Evolutionary conservation across 2,113 vertebrate species (phyloP).

Genomic region (Saiga tatarica): DNA sequence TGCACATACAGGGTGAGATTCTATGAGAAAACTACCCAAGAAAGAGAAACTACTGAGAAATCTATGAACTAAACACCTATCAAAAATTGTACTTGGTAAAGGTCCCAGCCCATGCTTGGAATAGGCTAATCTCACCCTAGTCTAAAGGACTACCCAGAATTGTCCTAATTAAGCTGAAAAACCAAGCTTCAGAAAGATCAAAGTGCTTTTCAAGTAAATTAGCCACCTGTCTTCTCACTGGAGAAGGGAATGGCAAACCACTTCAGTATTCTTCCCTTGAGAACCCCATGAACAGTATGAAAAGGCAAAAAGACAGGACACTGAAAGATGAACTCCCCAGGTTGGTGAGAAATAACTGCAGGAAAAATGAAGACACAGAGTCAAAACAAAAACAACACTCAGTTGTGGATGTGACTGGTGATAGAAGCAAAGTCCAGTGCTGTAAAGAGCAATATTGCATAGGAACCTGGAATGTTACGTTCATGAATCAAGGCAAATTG

Average conservation of each 20-base stretch:
- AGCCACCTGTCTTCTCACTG: not conserved
- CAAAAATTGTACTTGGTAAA: not conserved
- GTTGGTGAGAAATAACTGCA: not conserved
- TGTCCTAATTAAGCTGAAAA: not conserved
- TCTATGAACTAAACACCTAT: not conserved
- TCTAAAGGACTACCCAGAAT: not conserved
- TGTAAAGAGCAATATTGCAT: not conserved
- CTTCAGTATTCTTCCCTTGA: not conserved
- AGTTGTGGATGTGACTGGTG: not conserved
- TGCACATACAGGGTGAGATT: not conserved
- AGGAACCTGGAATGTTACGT: not conserved
- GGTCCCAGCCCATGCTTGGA: not conserved
- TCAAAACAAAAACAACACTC: not conserved
- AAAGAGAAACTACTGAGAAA: not conserved
- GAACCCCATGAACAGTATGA: not conserved
- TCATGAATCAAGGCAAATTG: not conserved
- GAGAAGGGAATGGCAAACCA: not conserved
- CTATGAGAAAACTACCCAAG: not conserved
- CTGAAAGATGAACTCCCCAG: not conserved
- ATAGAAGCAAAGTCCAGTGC: not conserved
- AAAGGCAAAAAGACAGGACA: not conserved
- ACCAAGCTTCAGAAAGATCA: slow-evolving; percentile 1
- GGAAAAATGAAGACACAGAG: not conserved
- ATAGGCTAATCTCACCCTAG: not conserved
- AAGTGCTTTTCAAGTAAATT: not conserved